A percentile compares a stretch with the other conserved stretches of the same genome.
These are phyloP conservation scores for Drosophila greeni DNA, from an alignment of 2,888 invertebrate species.

Conservation along the genomic window DNA sequence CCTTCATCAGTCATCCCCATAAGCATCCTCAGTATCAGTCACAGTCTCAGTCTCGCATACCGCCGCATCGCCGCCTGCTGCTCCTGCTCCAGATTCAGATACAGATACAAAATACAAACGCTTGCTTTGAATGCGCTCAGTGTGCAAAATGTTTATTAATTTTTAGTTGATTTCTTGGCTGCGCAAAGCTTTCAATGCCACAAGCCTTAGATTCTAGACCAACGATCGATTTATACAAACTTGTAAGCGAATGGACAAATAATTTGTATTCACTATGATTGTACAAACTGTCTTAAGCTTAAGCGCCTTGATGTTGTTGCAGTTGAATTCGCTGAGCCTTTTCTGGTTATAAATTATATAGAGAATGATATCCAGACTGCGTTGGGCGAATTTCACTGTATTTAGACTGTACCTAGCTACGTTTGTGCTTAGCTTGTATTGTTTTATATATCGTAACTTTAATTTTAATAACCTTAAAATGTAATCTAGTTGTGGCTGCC, in stretches of 20 bases:
- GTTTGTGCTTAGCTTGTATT: slow-evolving; percentile 30
- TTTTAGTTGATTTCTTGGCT: slow-evolving; percentile 51
- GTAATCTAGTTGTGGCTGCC: slow-evolving; percentile 10
- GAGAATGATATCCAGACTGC: background rate
- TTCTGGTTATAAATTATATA: background rate
- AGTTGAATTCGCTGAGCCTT: background rate
- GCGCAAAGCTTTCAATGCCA: slow-evolving; percentile 46
- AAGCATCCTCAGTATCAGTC: slow-evolving; percentile 33
- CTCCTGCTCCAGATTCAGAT: slow-evolving; percentile 31
- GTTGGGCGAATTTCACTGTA: background rate
- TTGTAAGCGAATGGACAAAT: slow-evolving; percentile 27
- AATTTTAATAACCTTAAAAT: slow-evolving; percentile 16
- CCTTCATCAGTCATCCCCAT: slow-evolving; percentile 30
- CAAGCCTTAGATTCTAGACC: slow-evolving; percentile 36
- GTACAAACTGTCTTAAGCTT: slow-evolving; percentile 26
- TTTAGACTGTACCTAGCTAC: slow-evolving; percentile 22
- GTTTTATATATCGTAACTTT: slow-evolving; percentile 18
- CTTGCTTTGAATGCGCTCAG: slow-evolving; percentile 64
- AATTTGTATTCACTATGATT: slow-evolving; percentile 21
- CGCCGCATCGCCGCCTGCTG: slow-evolving; percentile 52
- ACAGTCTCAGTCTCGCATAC: slow-evolving; percentile 33
- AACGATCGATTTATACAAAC: slow-evolving; percentile 15
- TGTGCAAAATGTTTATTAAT: slow-evolving; percentile 36
- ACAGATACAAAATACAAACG: slow-evolving; percentile 16
- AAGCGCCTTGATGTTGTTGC: slow-evolving; percentile 25